Conservation (phyloP, 2,797 vertebrate genomes). For the Trachurus trachurus region DNA sequence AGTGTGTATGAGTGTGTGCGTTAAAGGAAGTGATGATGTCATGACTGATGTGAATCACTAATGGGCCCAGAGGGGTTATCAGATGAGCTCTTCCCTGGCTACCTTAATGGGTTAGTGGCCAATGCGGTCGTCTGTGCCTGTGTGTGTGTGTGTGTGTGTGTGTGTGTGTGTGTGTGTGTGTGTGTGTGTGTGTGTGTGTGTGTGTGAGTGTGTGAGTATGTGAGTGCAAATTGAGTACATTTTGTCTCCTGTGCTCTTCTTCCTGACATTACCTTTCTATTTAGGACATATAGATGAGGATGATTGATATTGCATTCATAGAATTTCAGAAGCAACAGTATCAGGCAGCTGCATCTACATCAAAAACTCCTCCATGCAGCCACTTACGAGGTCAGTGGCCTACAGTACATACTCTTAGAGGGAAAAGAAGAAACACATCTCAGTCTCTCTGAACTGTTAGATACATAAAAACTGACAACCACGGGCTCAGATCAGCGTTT, state of each 20-base stretch:
- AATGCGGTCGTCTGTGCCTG: conserved; percentile 30
- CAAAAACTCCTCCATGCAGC: conserved; percentile 8
- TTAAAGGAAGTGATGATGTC: conserved; percentile 72
- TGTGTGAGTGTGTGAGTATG: conserved; percentile 1
- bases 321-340: not conserved
- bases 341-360: conserved; percentile 17
- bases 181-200: conserved; percentile 10
- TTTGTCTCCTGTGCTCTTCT: not conserved
- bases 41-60: conserved; percentile 67
- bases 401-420: conserved; percentile 27
- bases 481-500: conserved; percentile 23
- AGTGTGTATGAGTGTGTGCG: conserved; percentile 22
- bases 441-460: conserved; percentile 8
- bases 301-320: not conserved
- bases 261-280: conserved; percentile 12
- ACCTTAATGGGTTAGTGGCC: conserved; percentile 70
- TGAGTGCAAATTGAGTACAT: not conserved
- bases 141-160: conserved; percentile 5
- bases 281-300: not conserved
- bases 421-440: not conserved
- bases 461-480: conserved; percentile 30
- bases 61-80: conserved; percentile 76
- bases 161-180: not conserved
- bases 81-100: conserved; percentile 54
- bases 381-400: conserved; percentile 25